Conservation (phyloP, 1,140 invertebrate genomes). For the Halyomorpha halys region DNA sequence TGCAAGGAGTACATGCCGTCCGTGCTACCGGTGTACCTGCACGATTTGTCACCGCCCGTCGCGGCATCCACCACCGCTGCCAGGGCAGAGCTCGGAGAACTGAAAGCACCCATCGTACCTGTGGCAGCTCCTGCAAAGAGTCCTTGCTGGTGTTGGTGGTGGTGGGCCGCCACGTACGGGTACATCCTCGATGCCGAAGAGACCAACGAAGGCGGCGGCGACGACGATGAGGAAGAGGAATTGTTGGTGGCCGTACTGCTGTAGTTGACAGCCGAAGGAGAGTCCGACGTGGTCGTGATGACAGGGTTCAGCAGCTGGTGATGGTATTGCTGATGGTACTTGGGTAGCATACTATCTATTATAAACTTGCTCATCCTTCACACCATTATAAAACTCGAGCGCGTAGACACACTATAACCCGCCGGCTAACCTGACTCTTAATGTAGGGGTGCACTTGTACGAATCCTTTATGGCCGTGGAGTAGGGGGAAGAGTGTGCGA, state of each 20-base stretch:
- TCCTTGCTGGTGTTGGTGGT: conserved; percentile 52
- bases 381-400: conserved; percentile 25
- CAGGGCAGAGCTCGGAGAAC: conserved; percentile 42
- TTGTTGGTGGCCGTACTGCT: conserved; percentile 33
- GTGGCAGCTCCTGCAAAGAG: conserved; percentile 52
- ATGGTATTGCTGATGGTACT: conserved; percentile 77
- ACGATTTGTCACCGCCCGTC: conserved; percentile 53
- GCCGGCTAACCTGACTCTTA: conserved; percentile 17
- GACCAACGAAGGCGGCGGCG: conserved; percentile 36
- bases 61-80: conserved; percentile 49
- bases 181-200: conserved; percentile 40
- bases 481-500: conserved; percentile 21
- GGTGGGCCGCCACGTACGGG: conserved; percentile 40
- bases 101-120: conserved; percentile 50
- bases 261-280: conserved; percentile 41
- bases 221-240: conserved; percentile 40
- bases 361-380: conserved; percentile 64
- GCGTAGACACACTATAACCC: conserved; percentile 17
- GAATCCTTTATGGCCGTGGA: conserved; percentile 26
- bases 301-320: conserved; percentile 46
- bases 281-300: conserved; percentile 34
- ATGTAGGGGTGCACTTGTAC: conserved; percentile 21
- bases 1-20: conserved; percentile 64
- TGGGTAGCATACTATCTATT: conserved; percentile 93
- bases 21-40: conserved; percentile 59